Evolutionary conservation across 2,888 invertebrate genomes (phyloP), one percentile per base, ranked within the genome.

Genomic region (Nemurella pictetii): DNA sequence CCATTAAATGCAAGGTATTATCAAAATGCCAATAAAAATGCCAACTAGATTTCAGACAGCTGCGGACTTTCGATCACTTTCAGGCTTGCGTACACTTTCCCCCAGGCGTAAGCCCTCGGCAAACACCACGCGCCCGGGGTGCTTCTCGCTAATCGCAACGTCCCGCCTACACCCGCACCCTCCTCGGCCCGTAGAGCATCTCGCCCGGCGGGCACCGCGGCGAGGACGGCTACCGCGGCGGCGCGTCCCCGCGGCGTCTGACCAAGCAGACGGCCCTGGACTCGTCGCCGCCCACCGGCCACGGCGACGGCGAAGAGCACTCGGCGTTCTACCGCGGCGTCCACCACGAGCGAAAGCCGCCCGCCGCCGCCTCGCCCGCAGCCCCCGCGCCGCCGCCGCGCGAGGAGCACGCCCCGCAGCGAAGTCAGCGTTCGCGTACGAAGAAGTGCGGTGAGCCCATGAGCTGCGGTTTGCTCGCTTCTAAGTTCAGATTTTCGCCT

Each of bases 211-310:
- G 32, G 55, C 26, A 75, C 27, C 80, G 80, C 72, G 85, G 83
- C 15, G 84, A 86, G 26, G 27, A 32, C 15, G 72, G 72, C 20
- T 36, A 88, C 74, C 88, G 88, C 84, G 92, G 93, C 85, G 92
- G 93, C 2, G 91, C 92, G 83, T 95, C 94, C 87, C 94, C 94
- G 1, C 90, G 95, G 85, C 92, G 93, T 86, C 89, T 95, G 26
- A 94, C 93, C 83, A 95, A 95, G 88, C 95, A 95, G 90, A 93
- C 94, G 30, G 95, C 95, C n/a, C 89, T 95, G 81, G 91, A 91
- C 86, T 94, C 94, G 87, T 94, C 94, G 25, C 94, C 94, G 2
- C 87, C 87, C 12, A 85, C 85, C 9, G 29, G 86, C 29, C 84
- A 85, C 35, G 85, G 84, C 26, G 87, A 86, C 25, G 25, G 74